Percentiles rank a stretch among this genome's conserved stretches.
phyloP scores from a whole-genome alignment of 2,888 invertebrate genomes.

The Cheilosia urbana region DNA sequence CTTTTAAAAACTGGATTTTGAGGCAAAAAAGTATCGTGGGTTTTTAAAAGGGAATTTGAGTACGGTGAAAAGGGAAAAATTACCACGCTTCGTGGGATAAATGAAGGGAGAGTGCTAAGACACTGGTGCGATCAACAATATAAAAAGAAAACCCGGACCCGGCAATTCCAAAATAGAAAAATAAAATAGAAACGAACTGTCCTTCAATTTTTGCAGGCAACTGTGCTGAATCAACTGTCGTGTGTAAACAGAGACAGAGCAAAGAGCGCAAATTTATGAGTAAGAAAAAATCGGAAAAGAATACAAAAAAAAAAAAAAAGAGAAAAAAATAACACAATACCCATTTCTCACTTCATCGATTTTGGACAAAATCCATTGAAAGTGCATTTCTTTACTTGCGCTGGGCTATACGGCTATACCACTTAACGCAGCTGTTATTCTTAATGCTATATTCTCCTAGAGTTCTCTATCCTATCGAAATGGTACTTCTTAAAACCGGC shows the following conservation, averaged over 20 bases:
- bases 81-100: too few species aligned
- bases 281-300: conserved; percentile 35
- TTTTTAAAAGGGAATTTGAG: too few species aligned
- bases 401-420: not conserved
- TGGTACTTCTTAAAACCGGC: conserved; percentile 42
- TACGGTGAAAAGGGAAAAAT: too few species aligned
- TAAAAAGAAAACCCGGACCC: not conserved
- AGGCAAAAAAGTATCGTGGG: too few species aligned
- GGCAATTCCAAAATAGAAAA: too few species aligned
- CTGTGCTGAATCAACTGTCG: conserved; percentile 70
- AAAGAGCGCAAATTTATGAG: conserved; percentile 61
- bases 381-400: conserved; percentile 46
- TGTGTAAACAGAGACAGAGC: conserved; percentile 60
- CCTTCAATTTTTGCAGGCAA: not conserved
- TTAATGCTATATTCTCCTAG: not conserved
- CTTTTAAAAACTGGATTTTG: too few species aligned
- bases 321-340: conserved; percentile 56
- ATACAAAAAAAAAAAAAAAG: conserved; percentile 32
- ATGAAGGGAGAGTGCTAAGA: too few species aligned
- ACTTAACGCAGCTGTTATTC: conserved; percentile 58
- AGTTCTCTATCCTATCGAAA: not conserved
- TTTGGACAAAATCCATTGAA: conserved; percentile 68
- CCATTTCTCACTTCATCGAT: conserved; percentile 69
- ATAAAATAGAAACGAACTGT: conserved; percentile 8
- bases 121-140: too few species aligned